Percentiles rank a stretch among this genome's conserved stretches.
Conservation (phyloP, 2,888 invertebrate species). For the Machimus atricapillus region DNA sequence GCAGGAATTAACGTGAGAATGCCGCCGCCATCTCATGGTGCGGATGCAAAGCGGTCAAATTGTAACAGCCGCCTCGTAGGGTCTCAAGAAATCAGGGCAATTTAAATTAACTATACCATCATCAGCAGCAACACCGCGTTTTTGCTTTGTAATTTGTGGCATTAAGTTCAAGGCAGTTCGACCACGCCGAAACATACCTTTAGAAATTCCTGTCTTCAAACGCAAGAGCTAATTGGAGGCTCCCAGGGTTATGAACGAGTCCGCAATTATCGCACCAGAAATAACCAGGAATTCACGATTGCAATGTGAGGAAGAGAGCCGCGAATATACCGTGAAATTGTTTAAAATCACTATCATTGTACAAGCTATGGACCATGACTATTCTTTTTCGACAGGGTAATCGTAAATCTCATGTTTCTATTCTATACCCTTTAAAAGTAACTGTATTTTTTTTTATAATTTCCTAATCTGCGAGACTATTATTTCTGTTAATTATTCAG, state of each 20-base stretch:
- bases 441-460: neutral
- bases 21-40: neutral
- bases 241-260: neutral
- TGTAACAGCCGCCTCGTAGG: neutral
- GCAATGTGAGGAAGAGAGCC: neutral
- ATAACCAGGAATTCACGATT: neutral
- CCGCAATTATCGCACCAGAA: neutral
- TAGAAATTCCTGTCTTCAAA: neutral
- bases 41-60: neutral
- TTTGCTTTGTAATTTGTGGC: neutral
- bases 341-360: neutral
- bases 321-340: neutral
- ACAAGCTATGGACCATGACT: neutral
- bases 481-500: neutral
- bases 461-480: neutral
- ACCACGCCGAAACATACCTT: neutral
- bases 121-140: neutral
- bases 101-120: neutral
- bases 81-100: slow-evolving; percentile 1
- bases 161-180: neutral
- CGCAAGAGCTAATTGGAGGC: neutral
- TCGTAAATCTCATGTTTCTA: neutral
- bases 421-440: neutral
- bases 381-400: neutral
- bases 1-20: neutral